Percentiles rank a stretch among this genome's conserved stretches.
phyloP scores from a whole-genome alignment of 2,888 invertebrate species.

The Nephrotoma appendiculata region DNA sequence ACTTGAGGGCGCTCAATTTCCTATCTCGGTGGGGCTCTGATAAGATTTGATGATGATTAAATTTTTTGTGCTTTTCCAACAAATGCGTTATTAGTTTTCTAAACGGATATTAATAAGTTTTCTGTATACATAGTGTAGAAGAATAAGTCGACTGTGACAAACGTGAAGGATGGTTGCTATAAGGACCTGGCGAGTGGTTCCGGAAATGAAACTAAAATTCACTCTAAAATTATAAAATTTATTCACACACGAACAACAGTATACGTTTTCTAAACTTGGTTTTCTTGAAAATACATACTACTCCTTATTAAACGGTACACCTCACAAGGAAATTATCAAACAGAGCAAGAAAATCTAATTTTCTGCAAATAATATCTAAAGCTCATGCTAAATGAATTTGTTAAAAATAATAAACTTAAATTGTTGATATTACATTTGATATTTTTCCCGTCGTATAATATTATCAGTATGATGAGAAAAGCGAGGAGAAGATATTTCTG shows the following conservation, averaged over 20 bases:
- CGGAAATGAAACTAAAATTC: no score
- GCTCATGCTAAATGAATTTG: background rate
- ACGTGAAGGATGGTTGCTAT: background rate
- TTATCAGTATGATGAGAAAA: background rate
- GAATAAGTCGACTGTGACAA: background rate
- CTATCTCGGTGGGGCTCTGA: background rate
- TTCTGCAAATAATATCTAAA: background rate
- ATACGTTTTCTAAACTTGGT: no score
- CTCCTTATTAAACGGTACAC: background rate
- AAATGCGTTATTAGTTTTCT: background rate
- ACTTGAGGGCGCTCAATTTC: background rate
- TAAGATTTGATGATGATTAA: background rate
- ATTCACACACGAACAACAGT: no score
- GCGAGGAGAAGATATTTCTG: background rate
- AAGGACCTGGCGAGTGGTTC: background rate
- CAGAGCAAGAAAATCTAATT: background rate
- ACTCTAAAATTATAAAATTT: no score
- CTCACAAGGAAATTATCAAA: background rate
- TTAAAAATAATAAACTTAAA: background rate
- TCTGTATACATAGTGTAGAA: background rate
- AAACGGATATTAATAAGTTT: background rate
- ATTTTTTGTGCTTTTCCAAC: background rate
- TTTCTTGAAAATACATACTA: background rate
- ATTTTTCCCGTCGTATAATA: background rate
- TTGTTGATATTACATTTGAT: background rate